Evolutionary conservation across 1,140 invertebrate species (phyloP).

Genomic region (Rhynchophorus ferrugineus): DNA sequence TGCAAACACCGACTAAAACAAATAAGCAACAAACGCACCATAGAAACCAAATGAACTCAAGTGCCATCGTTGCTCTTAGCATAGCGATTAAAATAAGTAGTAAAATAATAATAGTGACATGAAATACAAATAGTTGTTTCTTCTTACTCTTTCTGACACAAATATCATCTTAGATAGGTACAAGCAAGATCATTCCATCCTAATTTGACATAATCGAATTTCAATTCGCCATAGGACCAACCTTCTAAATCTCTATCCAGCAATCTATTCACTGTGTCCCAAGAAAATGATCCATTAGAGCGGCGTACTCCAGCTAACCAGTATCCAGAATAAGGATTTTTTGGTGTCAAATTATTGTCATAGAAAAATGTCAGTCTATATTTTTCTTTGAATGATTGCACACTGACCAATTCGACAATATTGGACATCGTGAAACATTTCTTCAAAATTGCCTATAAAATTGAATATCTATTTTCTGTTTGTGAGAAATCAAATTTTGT

Average conservation of each 20-base stretch:
- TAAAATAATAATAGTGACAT: too few species aligned
- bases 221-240: neutral
- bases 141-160: neutral
- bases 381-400: neutral
- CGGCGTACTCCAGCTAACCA: neutral
- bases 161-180: neutral
- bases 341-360: neutral
- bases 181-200: slow-evolving; percentile 1
- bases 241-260: neutral
- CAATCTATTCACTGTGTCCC: neutral
- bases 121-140: too few species aligned
- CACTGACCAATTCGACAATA: neutral
- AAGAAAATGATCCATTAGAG: neutral
- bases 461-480: too few species aligned
- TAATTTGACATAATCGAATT: neutral
- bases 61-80: too few species aligned
- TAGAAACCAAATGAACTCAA: too few species aligned
- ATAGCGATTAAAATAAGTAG: too few species aligned
- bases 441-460: too few species aligned
- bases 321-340: neutral
- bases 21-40: too few species aligned
- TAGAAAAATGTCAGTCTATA: neutral
- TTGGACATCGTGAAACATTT: too few species aligned
- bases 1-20: too few species aligned
- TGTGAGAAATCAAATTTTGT: too few species aligned